Base-by-base conservation (phyloP, 1,140 invertebrate genomes). In the Pogonomyrmex barbatus region DNA sequence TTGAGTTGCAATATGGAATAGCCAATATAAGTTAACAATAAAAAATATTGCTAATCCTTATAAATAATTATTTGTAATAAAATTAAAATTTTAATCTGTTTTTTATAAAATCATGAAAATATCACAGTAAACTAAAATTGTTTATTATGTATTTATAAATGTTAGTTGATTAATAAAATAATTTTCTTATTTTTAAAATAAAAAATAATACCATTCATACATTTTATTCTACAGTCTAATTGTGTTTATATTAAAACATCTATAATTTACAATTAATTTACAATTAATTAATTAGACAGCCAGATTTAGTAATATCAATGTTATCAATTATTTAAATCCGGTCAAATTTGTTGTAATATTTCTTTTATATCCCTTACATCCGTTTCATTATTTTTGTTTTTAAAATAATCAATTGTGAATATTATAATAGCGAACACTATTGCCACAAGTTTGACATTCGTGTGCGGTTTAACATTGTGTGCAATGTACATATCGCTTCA, bases 351-450 rank as follows among this genome's bases (percentile, higher is more conserved):
- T 70, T 71, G 24, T 2, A 71, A 56, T 39, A 24, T 17, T 4
- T 39, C 4, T 63, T 60, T 47, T 9, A 33, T 1, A 24, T 24
- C 24, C 24, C 30, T 45, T 17, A 24, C 1, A 0, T 14, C 24
- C 9, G 54, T 58, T 52, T n/a, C 5, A 24, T n/a, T 30, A 1
- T n/a, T 63, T 47, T 67, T 42, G 39, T 5, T 47, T 81, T 73
- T 30, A n/a, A 47, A 12, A 82, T 60, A 47, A 82, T 82, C 30
- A 75, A 75, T 83, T 73, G 30, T 54, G 3, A 42, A 56, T 24
- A 39, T 65, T 2, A 36, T 58, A 67, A 17, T 17, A 60, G 79
- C 79, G 73, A 71, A 73, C 30, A 73, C 52, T 71, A 45, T 4
- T 5, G 36, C 2, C 39, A 81, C 8, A 47, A 50, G 36, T 68